These are phyloP conservation scores for Acleris holmiana DNA, from an alignment of 2,888 invertebrate species.

Conservation along the genomic window DNA sequence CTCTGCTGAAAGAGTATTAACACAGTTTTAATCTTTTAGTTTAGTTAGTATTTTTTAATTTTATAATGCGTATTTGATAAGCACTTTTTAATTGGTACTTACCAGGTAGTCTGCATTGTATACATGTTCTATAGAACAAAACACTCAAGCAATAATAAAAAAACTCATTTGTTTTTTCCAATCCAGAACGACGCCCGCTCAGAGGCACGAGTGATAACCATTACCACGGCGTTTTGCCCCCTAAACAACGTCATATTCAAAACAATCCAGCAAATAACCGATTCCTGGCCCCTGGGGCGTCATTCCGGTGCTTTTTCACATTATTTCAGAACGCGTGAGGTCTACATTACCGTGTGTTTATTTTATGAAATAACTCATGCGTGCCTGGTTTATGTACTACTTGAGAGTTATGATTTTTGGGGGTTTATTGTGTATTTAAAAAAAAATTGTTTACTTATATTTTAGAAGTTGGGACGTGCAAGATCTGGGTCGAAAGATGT, in stretches of 20 bases:
- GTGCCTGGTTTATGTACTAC: constrained; percentile 47
- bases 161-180: constrained; percentile 4
- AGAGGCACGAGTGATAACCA: constrained; percentile 1
- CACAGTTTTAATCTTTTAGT: too few species aligned
- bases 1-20: too few species aligned
- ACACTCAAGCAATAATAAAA: too few species aligned
- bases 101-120: too few species aligned
- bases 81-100: too few species aligned
- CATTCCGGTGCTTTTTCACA: constrained; percentile 76
- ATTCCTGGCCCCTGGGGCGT: constrained; percentile 73
- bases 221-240: constrained; percentile 6
- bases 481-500: too few species aligned
- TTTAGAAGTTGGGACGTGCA: too few species aligned
- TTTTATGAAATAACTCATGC: constrained; percentile 69
- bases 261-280: constrained; percentile 81
- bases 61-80: too few species aligned
- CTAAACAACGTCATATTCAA: constrained; percentile 63
- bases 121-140: too few species aligned
- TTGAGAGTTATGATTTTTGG: constrained; percentile 48
- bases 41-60: too few species aligned
- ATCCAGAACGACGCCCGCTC: constrained; percentile 8
- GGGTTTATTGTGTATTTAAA: constrained; percentile 18
- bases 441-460: neutral
- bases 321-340: constrained; percentile 62
- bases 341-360: constrained; percentile 78